phyloP scores from a whole-genome alignment of 2,888 invertebrate species.

The Serripes groenlandicus region DNA sequence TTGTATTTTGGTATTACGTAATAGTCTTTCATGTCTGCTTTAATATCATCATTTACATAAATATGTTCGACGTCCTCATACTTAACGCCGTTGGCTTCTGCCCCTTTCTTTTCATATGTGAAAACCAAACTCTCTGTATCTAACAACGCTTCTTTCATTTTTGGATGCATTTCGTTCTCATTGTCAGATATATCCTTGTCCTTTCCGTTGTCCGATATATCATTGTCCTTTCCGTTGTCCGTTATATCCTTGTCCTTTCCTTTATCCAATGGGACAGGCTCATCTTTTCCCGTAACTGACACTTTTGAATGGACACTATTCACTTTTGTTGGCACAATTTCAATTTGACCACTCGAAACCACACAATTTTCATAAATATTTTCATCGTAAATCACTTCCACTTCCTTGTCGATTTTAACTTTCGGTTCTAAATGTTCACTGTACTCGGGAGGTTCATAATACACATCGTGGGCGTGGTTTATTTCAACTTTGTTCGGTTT shows the following conservation, averaged over 20 bases:
- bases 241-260: no score
- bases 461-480: slow-evolving; percentile 3
- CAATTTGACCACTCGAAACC: background rate
- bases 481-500: slow-evolving; percentile 11
- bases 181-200: background rate
- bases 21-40: background rate
- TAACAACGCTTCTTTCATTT: slow-evolving; percentile 17
- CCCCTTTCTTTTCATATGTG: background rate
- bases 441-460: slow-evolving; percentile 18
- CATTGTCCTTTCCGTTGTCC: no score
- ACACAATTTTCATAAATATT: slow-evolving; percentile 30
- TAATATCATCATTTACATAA: slow-evolving; percentile 4
- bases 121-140: background rate
- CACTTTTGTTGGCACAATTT: background rate
- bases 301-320: background rate
- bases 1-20: background rate
- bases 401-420: background rate
- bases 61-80: background rate
- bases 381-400: background rate
- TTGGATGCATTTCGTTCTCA: slow-evolving; percentile 1
- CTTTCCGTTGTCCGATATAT: no score
- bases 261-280: no score
- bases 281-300: no score
- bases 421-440: background rate
- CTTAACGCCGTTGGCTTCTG: background rate